Evolutionary conservation across 2,888 invertebrate species (phyloP), one percentile per base, ranked within the genome.

Genomic region (Candidula unifasciata): DNA sequence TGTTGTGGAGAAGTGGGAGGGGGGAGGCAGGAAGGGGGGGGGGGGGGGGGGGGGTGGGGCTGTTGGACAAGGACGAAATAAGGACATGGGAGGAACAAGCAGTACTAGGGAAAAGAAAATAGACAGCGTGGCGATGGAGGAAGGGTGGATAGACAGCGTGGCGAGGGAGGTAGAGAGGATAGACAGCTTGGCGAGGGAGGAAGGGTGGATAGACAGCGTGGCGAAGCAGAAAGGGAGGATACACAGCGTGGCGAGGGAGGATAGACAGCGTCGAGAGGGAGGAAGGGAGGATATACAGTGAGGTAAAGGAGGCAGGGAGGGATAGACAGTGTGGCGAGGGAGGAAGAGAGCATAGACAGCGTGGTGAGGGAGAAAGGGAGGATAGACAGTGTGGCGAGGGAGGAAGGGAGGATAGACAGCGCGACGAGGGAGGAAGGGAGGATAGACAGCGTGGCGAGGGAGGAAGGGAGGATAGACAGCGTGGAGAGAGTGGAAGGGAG

Each of bases 181-280:
- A 10, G 18, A 30, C 5, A 30, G 6, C 2, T 10, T 10, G 35
- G 44, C 27, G 30, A 21, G 27, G 68, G 13, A n/a, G 21, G 37
- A 21, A 44, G 33, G 52, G 44, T 30, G 24, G 66, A 21, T 13
- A 21, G 66, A 33, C 68, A 66, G 33, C 35, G 66, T 24, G 64
- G 68, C 44, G 21, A n/a, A n/a, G n/a, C n/a, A n/a, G n/a, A n/a
- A n/a, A n/a, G n/a, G n/a, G n/a, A n/a, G n/a, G n/a, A n/a, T n/a
- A n/a, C n/a, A n/a, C n/a, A n/a, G n/a, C n/a, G n/a, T 18, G 35
- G 64, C 18, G 79, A 79, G 57, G 35, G 79, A 79, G 57, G 27
- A 16, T 24, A 35, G 2, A 66, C 30, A 35, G 64, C 24, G 37
- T 33, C 16, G 35, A 64, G 57, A 57, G 57, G 33, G 64, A 27